Percentiles rank a stretch among this genome's conserved stretches.
Conservation (phyloP, 2,113 vertebrate species). For the Microtus oregoni region DNA sequence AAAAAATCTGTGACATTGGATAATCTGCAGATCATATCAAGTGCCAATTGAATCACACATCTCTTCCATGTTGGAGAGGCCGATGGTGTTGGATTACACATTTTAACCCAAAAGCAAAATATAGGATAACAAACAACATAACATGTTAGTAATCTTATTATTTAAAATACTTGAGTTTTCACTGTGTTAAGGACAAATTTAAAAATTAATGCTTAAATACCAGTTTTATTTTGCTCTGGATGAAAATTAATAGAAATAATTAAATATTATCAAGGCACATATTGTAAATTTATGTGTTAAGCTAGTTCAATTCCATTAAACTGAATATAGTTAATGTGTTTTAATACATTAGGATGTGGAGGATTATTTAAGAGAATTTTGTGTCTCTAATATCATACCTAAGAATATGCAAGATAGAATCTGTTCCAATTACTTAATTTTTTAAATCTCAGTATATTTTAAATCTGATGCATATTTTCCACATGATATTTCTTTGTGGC, state of each 20-base stretch:
- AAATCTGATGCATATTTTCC: not conserved
- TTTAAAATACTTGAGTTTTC: not conserved
- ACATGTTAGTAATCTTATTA: not conserved
- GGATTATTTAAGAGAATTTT: not conserved
- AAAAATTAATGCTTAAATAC: not conserved
- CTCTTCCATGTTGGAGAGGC: not conserved
- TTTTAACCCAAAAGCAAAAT: slow-evolving; percentile 11
- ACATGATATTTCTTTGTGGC: not conserved
- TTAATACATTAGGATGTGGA: not conserved
- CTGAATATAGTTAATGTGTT: not conserved
- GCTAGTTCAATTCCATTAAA: not conserved
- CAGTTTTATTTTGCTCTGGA: not conserved
- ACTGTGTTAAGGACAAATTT: not conserved
- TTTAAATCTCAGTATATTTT: not conserved
- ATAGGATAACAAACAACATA: not conserved
- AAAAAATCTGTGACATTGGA: not conserved
- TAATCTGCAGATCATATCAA: not conserved
- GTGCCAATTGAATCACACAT: not conserved
- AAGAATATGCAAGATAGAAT: not conserved
- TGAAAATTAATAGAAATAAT: not conserved
- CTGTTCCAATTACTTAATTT: not conserved
- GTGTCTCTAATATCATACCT: not conserved
- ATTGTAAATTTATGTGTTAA: not conserved
- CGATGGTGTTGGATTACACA: not conserved
- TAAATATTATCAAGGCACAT: not conserved